Evolutionary conservation across 2,888 invertebrate species (phyloP), one percentile per base, ranked within the genome.

Genomic region (Criorhina ranunculi): DNA sequence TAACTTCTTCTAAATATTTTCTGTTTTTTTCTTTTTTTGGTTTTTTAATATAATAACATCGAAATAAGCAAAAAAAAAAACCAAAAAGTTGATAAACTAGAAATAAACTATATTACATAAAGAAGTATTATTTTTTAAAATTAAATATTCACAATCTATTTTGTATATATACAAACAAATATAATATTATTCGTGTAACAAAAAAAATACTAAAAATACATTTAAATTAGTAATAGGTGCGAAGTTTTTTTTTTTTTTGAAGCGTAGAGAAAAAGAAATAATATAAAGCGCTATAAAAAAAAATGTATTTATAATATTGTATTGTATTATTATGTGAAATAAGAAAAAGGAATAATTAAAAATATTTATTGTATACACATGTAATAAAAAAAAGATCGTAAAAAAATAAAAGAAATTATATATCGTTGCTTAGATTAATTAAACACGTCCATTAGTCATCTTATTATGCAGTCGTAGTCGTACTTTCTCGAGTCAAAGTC

Each of bases 281-380:
- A 33, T 40, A 35, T 44, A 66, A 66, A 66, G 35, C 53, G 77
- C 77, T 77, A 67, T 51, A 60, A 57, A 55, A 59, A 59, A 60
- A 57, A 55, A 59, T 51, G 59, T 53, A 70, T 70, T 82, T 70
- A 66, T 77, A 72, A 62, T 67, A 78, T 62, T 55, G 62, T 77
- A 76, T 64, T 76, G 76, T 70, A 76, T 55, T 80, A 75, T 46
- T 76, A 76, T 69, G 37, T 60, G 70, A 60, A 78, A 33, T 64
- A 44, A 66, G 66, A 55, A 60, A 64, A 77, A 66, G 49, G 19
- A 69, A 15, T 15, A 42, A 42, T 4, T 8, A 35, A 55, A 70
- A 75, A 24, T 51, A 82, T 83, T 73, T 83, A 78, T 55, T 67
- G 62, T 83, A 83, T 69, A 75, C 57, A 76, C 35, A 82, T 78